These are phyloP conservation scores for Colletes collaris DNA, from an alignment of 2,888 invertebrate species.

Conservation along the genomic window DNA sequence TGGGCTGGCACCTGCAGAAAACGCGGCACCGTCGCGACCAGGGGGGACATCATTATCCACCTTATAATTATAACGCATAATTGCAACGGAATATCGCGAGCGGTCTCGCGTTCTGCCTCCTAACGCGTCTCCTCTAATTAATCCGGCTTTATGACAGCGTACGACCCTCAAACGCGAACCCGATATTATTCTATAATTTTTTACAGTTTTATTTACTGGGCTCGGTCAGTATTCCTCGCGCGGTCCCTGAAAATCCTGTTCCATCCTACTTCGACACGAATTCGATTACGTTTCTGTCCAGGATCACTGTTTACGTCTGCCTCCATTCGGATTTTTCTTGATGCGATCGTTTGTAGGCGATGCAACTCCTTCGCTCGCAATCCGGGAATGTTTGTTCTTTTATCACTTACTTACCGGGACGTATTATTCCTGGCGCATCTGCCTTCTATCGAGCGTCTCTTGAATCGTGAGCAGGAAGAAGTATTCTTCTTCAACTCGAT, in stretches of 20 bases:
- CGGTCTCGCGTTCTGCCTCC: constrained; percentile 6
- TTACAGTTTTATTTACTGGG: background rate
- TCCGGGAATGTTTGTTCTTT: too few species aligned
- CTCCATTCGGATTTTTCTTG: background rate
- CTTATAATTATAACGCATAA: constrained; percentile 63
- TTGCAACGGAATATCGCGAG: constrained; percentile 49
- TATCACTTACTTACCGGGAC: background rate
- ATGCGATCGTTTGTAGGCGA: background rate
- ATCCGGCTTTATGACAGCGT: background rate
- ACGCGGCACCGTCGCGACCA: constrained; percentile 37
- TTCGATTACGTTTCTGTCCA: constrained; percentile 10
- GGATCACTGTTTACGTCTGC: background rate
- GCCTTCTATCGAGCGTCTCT: too few species aligned
- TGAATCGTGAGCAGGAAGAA: too few species aligned
- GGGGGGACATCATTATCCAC: constrained; percentile 60
- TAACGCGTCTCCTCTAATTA: constrained; percentile 30
- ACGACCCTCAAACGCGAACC: background rate
- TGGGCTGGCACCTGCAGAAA: constrained; percentile 56
- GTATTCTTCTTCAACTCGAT: too few species aligned
- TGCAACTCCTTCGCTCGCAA: background rate
- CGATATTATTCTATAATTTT: too few species aligned
- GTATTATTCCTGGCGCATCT: background rate
- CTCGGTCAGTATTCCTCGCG: background rate
- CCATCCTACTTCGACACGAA: background rate
- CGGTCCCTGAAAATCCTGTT: background rate